Conservation (phyloP, 2,113 vertebrate genomes). For the Cavia porcellus region DNA sequence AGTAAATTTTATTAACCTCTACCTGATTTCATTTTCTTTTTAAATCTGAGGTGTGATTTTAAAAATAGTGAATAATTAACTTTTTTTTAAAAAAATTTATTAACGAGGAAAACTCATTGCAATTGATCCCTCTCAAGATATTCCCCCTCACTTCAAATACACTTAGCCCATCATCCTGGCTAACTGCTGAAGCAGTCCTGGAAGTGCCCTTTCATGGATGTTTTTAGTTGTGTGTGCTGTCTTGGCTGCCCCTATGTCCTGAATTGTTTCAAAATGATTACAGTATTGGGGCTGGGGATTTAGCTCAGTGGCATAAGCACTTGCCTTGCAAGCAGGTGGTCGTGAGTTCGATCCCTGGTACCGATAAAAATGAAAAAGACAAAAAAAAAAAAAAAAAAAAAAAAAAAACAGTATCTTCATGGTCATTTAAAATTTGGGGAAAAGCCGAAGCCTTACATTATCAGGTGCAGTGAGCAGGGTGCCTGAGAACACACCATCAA, state of each 20-base stretch:
- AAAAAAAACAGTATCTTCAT: background rate
- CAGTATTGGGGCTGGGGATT: too few species aligned
- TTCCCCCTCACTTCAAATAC: background rate
- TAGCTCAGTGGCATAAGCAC: too few species aligned
- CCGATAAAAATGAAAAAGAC: too few species aligned
- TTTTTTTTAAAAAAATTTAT: background rate
- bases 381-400: too few species aligned
- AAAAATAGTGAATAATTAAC: background rate
- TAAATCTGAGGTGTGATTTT: background rate
- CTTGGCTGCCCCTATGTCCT: background rate
- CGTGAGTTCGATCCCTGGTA: too few species aligned
- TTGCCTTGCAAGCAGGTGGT: too few species aligned
- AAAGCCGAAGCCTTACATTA: background rate
- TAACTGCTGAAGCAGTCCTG: background rate
- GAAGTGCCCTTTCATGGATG: background rate
- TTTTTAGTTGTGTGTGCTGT: background rate
- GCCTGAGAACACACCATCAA: background rate
- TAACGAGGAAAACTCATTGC: background rate
- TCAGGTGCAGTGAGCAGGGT: background rate
- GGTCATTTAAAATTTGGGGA: background rate
- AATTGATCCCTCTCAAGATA: background rate
- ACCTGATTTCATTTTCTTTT: conserved; percentile 21
- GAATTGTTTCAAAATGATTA: background rate
- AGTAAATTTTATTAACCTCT: background rate
- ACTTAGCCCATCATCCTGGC: background rate